A percentile compares a stretch with the other conserved stretches of the same genome.
phyloP scores from a whole-genome alignment of 1,140 invertebrate species.

The Cyphomyrmex costatus region DNA sequence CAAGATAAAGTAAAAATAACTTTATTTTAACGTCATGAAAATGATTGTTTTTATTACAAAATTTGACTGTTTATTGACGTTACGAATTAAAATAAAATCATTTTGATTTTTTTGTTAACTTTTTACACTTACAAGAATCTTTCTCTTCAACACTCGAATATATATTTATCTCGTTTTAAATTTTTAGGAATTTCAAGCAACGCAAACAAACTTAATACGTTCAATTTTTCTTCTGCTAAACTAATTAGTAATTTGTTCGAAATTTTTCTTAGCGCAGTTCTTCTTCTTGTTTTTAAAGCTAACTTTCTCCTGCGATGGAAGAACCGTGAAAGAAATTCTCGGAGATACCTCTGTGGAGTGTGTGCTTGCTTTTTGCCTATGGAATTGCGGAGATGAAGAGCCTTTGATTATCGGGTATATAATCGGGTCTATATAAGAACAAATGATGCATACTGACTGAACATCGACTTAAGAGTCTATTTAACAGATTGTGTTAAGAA shows the following conservation, averaged over 20 bases:
- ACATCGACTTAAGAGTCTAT: conserved; percentile 18
- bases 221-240: background rate
- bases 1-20: too few species aligned
- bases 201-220: background rate
- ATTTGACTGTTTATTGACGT: too few species aligned
- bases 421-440: too few species aligned
- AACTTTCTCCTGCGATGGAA: background rate
- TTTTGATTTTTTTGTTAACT: too few species aligned
- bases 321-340: conserved; percentile 34
- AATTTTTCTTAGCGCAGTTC: background rate
- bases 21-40: too few species aligned
- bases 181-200: too few species aligned
- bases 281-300: conserved; percentile 9
- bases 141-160: too few species aligned
- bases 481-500: conserved; percentile 15
- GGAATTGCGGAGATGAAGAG: background rate
- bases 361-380: conserved; percentile 35
- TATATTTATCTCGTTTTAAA: too few species aligned
- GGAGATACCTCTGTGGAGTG: conserved; percentile 15
- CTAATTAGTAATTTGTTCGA: background rate
- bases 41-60: too few species aligned
- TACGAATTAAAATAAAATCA: too few species aligned
- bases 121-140: too few species aligned
- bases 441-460: background rate
- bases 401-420: conserved; percentile 40